phyloP scores from a whole-genome alignment of 2,113 vertebrate genomes.

The Pholis gunnellus region DNA sequence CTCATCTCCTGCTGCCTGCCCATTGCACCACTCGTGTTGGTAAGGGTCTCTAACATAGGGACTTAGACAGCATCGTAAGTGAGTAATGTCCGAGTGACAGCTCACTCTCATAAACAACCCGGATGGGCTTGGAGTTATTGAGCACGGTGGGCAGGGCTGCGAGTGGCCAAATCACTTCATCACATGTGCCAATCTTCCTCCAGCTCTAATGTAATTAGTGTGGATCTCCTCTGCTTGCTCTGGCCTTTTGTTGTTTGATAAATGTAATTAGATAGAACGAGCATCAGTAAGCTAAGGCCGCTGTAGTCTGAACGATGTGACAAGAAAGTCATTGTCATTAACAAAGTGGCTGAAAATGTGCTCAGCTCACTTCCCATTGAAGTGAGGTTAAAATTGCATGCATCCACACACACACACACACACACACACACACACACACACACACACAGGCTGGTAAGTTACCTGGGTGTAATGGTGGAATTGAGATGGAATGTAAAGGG shows the following conservation, averaged over 20 bases:
- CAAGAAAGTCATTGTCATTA: conserved; percentile 71
- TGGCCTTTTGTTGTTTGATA: conserved; percentile 76
- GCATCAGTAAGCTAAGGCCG: conserved; percentile 55
- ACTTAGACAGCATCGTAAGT: conserved; percentile 46
- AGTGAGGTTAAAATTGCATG: conserved; percentile 21
- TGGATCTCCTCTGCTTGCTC: conserved; percentile 63
- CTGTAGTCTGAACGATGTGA: conserved; percentile 56
- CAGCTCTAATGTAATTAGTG: conserved; percentile 79
- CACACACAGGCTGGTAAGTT: neutral
- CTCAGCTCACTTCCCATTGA: conserved; percentile 49
- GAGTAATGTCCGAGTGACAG: conserved; percentile 72
- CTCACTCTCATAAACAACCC: conserved; percentile 74
- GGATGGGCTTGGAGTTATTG: conserved; percentile 69
- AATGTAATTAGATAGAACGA: conserved; percentile 77
- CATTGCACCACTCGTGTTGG: conserved; percentile 23
- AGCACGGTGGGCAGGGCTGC: conserved; percentile 30
- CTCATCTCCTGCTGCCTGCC: conserved; percentile 22
- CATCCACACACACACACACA: no score
- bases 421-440: no score
- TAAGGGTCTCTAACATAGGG: conserved; percentile 29
- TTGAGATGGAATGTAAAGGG: neutral
- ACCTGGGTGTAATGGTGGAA: neutral
- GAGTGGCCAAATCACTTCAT: conserved; percentile 72
- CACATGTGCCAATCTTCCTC: conserved; percentile 66
- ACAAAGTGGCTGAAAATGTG: conserved; percentile 55